phyloP scores from a whole-genome alignment of 1,140 invertebrate genomes.

The Planococcus citri region DNA sequence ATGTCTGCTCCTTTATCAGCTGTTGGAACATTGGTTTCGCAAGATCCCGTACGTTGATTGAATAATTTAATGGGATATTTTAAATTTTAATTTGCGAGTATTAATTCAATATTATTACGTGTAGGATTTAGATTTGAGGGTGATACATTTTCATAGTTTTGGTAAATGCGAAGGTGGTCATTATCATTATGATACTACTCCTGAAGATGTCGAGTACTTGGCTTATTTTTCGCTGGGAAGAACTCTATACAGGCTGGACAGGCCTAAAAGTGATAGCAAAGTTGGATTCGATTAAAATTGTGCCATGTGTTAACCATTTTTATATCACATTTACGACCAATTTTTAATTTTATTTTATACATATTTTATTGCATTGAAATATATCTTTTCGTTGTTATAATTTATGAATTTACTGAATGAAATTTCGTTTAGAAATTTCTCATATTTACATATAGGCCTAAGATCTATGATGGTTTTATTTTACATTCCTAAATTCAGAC shows the following conservation, averaged over 20 bases:
- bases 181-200: conserved; percentile 88
- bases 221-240: conserved; percentile 74
- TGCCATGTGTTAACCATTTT: no score
- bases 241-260: conserved; percentile 64
- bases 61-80: not conserved
- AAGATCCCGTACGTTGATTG: conserved; percentile 55
- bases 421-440: no score
- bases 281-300: conserved; percentile 44
- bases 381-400: no score
- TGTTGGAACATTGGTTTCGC: conserved; percentile 74
- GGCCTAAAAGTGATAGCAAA: conserved; percentile 43
- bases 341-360: no score
- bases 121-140: conserved; percentile 69
- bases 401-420: no score
- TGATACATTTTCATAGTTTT: conserved; percentile 92
- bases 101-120: not conserved
- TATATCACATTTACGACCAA: no score
- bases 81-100: not conserved
- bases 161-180: conserved; percentile 80
- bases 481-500: no score
- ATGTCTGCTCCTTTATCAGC: conserved; percentile 76
- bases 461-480: no score
- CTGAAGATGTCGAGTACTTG: conserved; percentile 67
- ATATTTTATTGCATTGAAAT: no score
- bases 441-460: no score